These are phyloP conservation scores for Centropristis striata DNA, from an alignment of 2,113 vertebrate species.

Conservation along the genomic window DNA sequence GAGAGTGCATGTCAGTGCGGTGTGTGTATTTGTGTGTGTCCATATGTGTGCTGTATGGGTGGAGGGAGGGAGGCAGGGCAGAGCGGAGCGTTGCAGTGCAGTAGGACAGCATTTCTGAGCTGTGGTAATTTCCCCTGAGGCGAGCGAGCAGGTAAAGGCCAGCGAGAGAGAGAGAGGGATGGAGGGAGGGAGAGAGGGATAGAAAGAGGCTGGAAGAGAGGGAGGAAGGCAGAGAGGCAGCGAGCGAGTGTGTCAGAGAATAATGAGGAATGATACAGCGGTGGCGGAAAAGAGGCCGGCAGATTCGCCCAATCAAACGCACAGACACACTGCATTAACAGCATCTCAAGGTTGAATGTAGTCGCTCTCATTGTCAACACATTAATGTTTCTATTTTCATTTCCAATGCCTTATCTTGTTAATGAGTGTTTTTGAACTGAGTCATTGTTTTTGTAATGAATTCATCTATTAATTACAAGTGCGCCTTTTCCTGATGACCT, in stretches of 20 bases:
- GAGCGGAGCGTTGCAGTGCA: constrained; percentile 64
- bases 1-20: constrained; percentile 18
- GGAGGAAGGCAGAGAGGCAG: constrained; percentile 46
- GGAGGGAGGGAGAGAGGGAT: background rate
- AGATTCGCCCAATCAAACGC: constrained; percentile 54
- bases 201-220: constrained; percentile 31
- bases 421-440: constrained; percentile 71
- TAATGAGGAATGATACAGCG: constrained; percentile 81
- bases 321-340: constrained; percentile 27
- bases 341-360: constrained; percentile 47
- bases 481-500: constrained; percentile 73
- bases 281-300: constrained; percentile 54
- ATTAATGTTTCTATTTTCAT: constrained; percentile 66
- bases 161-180: constrained; percentile 53
- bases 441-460: constrained; percentile 79
- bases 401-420: constrained; percentile 74
- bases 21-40: constrained; percentile 28
- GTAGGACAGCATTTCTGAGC: constrained; percentile 75
- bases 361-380: constrained; percentile 51
- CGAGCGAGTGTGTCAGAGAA: constrained; percentile 70
- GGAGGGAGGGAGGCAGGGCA: constrained; percentile 60
- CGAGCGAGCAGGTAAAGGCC: constrained; percentile 81
- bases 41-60: constrained; percentile 46
- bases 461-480: constrained; percentile 77
- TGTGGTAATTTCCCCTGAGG: constrained; percentile 86